Evolutionary conservation across 2,797 vertebrate species (phyloP).

Genomic region (Crenuchus spilurus): DNA sequence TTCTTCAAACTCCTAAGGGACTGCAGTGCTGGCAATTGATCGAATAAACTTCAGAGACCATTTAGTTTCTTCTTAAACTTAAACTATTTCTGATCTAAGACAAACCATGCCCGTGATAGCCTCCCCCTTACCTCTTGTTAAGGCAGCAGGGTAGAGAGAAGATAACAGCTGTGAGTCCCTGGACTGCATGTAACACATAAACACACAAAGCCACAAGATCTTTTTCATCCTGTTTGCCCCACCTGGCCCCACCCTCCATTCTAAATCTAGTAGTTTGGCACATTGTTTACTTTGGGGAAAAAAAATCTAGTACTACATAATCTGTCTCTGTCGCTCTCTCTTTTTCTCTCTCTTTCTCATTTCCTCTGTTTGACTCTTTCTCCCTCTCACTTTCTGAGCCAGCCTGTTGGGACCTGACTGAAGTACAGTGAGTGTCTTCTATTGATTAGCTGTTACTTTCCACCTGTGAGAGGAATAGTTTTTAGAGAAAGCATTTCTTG

Average conservation of each 20-base stretch:
- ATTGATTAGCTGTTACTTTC: constrained; percentile 42
- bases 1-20: not conserved
- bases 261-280: not conserved
- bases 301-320: constrained; percentile 15
- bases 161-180: constrained; percentile 20
- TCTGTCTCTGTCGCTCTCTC: constrained; percentile 2
- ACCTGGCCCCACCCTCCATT: no score
- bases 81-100: constrained; percentile 42
- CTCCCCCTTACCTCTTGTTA: constrained; percentile 32
- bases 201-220: not conserved
- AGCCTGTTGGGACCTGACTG: constrained; percentile 29
- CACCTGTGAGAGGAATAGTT: constrained; percentile 20
- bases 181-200: constrained; percentile 23
- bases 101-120: constrained; percentile 25
- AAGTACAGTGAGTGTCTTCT: constrained; percentile 36
- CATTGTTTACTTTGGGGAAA: not conserved
- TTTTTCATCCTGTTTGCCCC: not conserved
- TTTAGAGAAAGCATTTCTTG: constrained; percentile 37
- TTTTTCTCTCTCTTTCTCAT: constrained; percentile 46
- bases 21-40: constrained; percentile 17
- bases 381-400: constrained; percentile 6
- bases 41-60: constrained; percentile 14
- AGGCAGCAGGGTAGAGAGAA: constrained; percentile 25
- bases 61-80: constrained; percentile 20
- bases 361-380: constrained; percentile 47